phyloP scores from a whole-genome alignment of 2,113 vertebrate genomes.

The Limanda limanda region DNA sequence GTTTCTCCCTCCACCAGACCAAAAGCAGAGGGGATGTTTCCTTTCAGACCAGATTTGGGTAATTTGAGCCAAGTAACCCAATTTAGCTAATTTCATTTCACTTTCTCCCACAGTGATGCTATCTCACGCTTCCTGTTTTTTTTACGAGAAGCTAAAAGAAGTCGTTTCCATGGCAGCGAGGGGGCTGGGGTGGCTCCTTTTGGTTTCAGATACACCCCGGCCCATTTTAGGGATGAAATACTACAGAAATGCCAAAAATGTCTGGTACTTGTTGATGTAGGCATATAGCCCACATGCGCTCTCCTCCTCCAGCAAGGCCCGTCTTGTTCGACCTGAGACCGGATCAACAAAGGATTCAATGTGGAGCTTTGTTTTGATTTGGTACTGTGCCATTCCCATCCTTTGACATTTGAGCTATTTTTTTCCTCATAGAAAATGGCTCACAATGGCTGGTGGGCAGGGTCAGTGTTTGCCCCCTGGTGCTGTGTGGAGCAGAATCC shows the following conservation, averaged over 20 bases:
- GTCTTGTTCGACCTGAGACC: conserved; percentile 72
- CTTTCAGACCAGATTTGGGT: conserved; percentile 55
- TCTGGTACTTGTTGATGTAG: conserved; percentile 45
- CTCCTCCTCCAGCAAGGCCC: conserved; percentile 57
- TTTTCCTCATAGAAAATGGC: conserved; percentile 59
- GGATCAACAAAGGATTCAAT: conserved; percentile 72
- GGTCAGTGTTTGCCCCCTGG: conserved; percentile 59
- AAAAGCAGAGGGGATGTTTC: conserved; percentile 46
- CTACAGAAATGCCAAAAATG: conserved; percentile 66
- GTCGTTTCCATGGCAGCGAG: conserved; percentile 8
- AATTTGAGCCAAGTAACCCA: conserved; percentile 72
- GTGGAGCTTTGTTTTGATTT: conserved; percentile 75
- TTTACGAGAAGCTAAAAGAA: conserved; percentile 57
- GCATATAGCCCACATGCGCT: conserved; percentile 55
- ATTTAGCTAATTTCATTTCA: conserved; percentile 80
- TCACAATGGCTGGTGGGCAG: conserved; percentile 75
- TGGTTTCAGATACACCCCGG: background rate
- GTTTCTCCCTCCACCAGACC: conserved; percentile 2
- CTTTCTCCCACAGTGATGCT: conserved; percentile 72
- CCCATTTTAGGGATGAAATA: conserved; percentile 52
- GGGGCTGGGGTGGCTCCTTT: conserved; percentile 6
- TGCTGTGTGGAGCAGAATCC: conserved; percentile 42
- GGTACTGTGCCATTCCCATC: conserved; percentile 74
- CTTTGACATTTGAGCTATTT: conserved; percentile 80
- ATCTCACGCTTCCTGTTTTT: conserved; percentile 76